A percentile compares a stretch with the other conserved stretches of the same genome.
Evolutionary conservation across 2,797 vertebrate species (phyloP).

Genomic region (Poeciliopsis infans): DNA sequence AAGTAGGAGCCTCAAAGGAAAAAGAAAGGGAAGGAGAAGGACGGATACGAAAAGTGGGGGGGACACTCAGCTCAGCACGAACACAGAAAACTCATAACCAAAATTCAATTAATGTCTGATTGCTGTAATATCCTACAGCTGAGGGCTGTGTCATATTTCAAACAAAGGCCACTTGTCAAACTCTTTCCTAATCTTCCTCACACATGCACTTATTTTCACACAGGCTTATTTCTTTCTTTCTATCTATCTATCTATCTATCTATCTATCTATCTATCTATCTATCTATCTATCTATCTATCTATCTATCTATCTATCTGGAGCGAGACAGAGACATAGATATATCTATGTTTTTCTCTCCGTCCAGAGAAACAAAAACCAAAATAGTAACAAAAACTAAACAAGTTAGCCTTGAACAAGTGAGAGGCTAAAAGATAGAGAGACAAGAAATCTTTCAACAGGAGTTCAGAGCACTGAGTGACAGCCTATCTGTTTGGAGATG

Average conservation of each 20-base stretch:
- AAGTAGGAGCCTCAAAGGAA: conserved; percentile 21
- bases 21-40: conserved; percentile 6
- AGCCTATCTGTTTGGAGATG: conserved; percentile 67
- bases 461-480: conserved; percentile 57
- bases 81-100: conserved; percentile 77
- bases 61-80: conserved; percentile 67
- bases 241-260: too few relatives aligned
- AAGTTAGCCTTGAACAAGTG: conserved; percentile 27
- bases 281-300: too few relatives aligned
- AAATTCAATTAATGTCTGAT: conserved; percentile 78
- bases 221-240: neutral
- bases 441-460: conserved; percentile 43
- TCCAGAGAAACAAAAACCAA: conserved; percentile 12
- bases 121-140: conserved; percentile 77
- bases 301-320: neutral
- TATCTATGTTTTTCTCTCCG: conserved; percentile 12
- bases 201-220: conserved; percentile 23
- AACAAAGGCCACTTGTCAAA: conserved; percentile 72
- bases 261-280: too few relatives aligned
- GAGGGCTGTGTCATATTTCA: conserved; percentile 78
- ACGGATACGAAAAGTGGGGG: conserved; percentile 33
- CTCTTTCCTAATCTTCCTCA: conserved; percentile 57
- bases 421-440: neutral
- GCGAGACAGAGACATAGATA: too few relatives aligned
- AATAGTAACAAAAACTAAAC: conserved; percentile 31